A percentile compares a stretch with the other conserved stretches of the same genome.
These are phyloP conservation scores for Cerastoderma edule DNA, from an alignment of 2,888 invertebrate genomes.

Conservation along the genomic window DNA sequence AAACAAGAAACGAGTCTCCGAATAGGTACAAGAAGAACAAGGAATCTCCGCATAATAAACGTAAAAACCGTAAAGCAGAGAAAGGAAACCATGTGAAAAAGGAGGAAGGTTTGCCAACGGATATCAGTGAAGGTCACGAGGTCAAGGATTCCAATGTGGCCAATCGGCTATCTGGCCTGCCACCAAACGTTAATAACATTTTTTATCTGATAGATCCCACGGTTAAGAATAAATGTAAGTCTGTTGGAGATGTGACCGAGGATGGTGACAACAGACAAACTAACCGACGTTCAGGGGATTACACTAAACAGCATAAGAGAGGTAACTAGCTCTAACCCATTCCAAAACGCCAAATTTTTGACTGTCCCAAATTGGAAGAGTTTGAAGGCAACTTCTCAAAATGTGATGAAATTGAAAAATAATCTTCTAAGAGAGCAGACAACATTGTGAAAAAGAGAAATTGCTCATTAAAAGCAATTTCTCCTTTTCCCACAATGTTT, in stretches of 20 bases:
- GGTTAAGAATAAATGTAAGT: conserved; percentile 63
- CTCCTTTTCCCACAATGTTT: too few species aligned
- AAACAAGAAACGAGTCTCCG: conserved; percentile 42
- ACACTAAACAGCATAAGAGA: conserved; percentile 12
- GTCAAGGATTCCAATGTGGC: conserved; percentile 36
- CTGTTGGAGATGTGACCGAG: conserved; percentile 46
- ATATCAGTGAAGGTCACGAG: conserved; percentile 37
- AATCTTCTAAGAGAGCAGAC: too few species aligned
- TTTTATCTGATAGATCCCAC: conserved; percentile 75
- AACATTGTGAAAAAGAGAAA: too few species aligned
- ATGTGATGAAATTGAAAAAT: too few species aligned
- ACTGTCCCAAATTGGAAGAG: too few species aligned
- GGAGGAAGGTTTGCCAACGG: conserved; percentile 22
- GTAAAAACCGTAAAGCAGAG: conserved; percentile 40
- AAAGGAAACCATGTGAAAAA: conserved; percentile 12
- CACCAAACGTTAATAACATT: conserved; percentile 63
- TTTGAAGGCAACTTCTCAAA: too few species aligned
- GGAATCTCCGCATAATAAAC: conserved; percentile 39
- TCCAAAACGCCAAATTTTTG: too few species aligned
- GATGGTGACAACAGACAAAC: conserved; percentile 15
- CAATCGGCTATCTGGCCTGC: conserved; percentile 50
- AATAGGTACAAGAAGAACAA: conserved; percentile 47
- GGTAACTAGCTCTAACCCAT: too few species aligned
- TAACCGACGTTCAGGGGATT: conserved; percentile 37
- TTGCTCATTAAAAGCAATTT: too few species aligned